Percentiles rank a stretch among this genome's conserved stretches.
These are phyloP conservation scores for Varanus salvator DNA, from an alignment of 2,113 vertebrate species.

Conservation along the genomic window DNA sequence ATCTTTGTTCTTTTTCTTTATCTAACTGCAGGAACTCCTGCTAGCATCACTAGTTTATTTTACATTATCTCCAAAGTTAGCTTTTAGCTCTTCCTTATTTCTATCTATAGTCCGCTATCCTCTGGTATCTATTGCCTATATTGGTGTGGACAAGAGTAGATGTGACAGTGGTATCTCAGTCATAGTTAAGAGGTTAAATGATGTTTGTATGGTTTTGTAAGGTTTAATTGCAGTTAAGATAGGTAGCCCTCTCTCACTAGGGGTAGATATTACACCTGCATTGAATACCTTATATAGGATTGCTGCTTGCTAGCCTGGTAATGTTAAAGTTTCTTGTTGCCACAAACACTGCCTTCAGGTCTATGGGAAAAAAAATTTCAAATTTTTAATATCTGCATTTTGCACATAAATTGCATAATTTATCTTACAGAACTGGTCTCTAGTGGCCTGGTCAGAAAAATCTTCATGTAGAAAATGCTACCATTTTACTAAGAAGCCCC, in stretches of 20 bases:
- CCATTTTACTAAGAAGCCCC: not conserved
- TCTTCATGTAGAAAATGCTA: not conserved
- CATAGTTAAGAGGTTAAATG: not conserved
- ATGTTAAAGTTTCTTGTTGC: not conserved
- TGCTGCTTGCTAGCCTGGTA: not conserved
- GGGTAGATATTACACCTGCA: not conserved
- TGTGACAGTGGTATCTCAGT: not conserved
- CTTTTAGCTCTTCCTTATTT: not conserved
- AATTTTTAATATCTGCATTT: not conserved
- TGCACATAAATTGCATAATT: not conserved
- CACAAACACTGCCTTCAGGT: not conserved
- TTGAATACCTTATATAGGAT: not conserved
- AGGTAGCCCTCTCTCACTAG: not conserved
- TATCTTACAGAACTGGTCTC: not conserved
- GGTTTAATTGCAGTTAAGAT: not conserved
- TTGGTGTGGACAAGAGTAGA: not conserved
- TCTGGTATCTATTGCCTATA: not conserved
- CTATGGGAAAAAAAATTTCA: not conserved
- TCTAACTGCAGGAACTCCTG: not conserved
- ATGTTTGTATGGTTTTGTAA: too few species aligned
- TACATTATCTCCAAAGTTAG: not conserved
- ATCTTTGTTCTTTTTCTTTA: constrained; percentile 8
- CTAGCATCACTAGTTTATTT: not conserved
- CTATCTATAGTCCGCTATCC: not conserved
- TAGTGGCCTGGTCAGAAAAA: not conserved